Evolutionary conservation across 2,113 vertebrate species (phyloP).

Genomic region (Axis porcinus): DNA sequence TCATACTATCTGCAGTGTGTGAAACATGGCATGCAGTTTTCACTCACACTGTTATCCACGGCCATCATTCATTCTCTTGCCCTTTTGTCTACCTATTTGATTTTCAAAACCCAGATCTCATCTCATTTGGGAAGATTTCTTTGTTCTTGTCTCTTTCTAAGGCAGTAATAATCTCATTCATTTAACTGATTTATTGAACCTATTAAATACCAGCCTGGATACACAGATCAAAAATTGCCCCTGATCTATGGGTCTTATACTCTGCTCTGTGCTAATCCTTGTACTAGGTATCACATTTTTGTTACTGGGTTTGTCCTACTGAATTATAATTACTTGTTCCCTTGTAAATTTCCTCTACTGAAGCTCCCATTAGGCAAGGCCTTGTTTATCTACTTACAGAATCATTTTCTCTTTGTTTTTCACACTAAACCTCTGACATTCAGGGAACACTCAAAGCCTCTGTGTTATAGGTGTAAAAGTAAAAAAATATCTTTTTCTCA

Average conservation of each 20-base stretch:
- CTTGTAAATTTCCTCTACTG: not conserved
- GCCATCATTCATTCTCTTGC: not conserved
- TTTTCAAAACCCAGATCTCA: not conserved
- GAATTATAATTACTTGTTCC: not conserved
- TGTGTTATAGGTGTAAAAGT: not conserved
- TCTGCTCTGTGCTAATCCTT: not conserved
- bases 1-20: not conserved
- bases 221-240: not conserved
- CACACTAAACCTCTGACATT: not conserved
- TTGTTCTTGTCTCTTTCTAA: slow-evolving; percentile 3
- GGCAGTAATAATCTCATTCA: slow-evolving; percentile 4
- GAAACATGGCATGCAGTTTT: not conserved
- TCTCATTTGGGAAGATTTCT: not conserved
- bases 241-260: not conserved
- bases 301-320: not conserved
- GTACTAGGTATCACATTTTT: not conserved
- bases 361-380: not conserved
- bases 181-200: not conserved
- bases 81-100: not conserved
- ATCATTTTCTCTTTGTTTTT: slow-evolving; percentile 29
- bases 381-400: not conserved
- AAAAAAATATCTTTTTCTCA: not conserved
- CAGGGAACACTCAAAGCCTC: not conserved
- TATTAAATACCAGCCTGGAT: not conserved
- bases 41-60: not conserved